A percentile compares a stretch with the other conserved stretches of the same genome.
Evolutionary conservation across 1,140 invertebrate species (phyloP).

Genomic region (Parapsyche elsis): DNA sequence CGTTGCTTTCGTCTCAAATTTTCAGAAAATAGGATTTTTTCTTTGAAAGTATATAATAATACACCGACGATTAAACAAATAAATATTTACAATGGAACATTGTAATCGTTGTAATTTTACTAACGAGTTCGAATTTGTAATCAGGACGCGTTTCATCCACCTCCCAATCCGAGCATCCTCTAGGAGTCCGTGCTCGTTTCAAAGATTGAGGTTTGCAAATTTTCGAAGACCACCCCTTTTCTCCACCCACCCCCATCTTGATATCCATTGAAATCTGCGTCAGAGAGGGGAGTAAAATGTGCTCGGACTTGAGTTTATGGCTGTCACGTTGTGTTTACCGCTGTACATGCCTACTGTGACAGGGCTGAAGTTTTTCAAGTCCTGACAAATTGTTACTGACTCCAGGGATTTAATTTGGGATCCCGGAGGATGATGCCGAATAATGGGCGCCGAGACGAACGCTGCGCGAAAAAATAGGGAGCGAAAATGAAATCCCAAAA

Average conservation of each 20-base stretch:
- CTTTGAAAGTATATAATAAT: too few relatives aligned
- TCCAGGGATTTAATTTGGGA: conserved; percentile 36
- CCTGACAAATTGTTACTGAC: conserved; percentile 37
- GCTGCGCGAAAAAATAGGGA: neutral
- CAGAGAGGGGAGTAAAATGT: neutral
- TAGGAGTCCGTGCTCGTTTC: neutral
- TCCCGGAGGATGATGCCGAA: neutral
- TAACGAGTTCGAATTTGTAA: neutral
- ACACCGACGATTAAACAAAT: too few relatives aligned
- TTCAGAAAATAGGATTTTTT: too few relatives aligned
- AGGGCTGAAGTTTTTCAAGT: conserved; percentile 21
- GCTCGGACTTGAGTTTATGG: conserved; percentile 21
- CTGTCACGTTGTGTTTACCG: conserved; percentile 29
- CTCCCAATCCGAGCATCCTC: neutral
- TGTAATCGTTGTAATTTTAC: too few relatives aligned
- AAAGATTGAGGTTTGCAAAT: neutral
- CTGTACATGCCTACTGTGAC: neutral
- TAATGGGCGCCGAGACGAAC: conserved; percentile 14
- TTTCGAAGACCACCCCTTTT: neutral
- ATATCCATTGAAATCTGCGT: neutral
- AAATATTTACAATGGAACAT: too few relatives aligned
- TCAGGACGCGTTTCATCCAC: neutral
- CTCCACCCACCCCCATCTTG: neutral
- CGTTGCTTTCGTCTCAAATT: too few relatives aligned
- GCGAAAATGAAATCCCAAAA: neutral